A percentile compares a stretch with the other conserved stretches of the same genome.
Conservation (phyloP, 2,113 vertebrate genomes). For the Crotalus viridis region DNA sequence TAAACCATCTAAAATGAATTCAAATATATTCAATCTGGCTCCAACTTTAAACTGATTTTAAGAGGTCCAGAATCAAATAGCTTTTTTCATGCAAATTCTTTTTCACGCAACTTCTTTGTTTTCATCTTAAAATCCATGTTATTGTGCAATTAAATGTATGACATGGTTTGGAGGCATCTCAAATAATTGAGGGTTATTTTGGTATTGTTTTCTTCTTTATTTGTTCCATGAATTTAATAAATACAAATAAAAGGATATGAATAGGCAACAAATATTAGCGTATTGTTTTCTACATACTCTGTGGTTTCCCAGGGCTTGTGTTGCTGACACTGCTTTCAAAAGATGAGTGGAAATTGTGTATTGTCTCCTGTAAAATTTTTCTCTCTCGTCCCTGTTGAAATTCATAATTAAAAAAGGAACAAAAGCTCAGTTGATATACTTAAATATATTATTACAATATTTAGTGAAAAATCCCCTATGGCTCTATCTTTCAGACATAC, state of each 20-base stretch:
- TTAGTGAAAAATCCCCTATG: conserved; percentile 21
- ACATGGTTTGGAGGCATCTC: neutral
- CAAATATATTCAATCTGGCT: neutral
- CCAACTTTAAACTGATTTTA: neutral
- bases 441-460: conserved; percentile 17
- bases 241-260: neutral
- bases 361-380: conserved; percentile 96
- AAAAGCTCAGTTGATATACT: conserved; percentile 33
- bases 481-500: neutral
- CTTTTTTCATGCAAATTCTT: neutral
- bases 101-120: neutral
- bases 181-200: neutral
- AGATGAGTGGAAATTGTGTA: conserved; percentile 97
- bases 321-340: conserved; percentile 98
- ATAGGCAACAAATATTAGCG: neutral
- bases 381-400: conserved; percentile 87
- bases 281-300: conserved; percentile 73
- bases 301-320: conserved; percentile 80
- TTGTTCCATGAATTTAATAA: neutral
- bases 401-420: conserved; percentile 44
- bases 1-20: neutral
- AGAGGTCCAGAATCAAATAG: neutral
- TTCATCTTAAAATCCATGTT: neutral
- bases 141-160: neutral
- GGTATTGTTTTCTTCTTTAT: neutral